Evolutionary conservation across 2,113 vertebrate species (phyloP), one percentile per base, ranked within the genome.

Genomic region (Cinclus cinclus): DNA sequence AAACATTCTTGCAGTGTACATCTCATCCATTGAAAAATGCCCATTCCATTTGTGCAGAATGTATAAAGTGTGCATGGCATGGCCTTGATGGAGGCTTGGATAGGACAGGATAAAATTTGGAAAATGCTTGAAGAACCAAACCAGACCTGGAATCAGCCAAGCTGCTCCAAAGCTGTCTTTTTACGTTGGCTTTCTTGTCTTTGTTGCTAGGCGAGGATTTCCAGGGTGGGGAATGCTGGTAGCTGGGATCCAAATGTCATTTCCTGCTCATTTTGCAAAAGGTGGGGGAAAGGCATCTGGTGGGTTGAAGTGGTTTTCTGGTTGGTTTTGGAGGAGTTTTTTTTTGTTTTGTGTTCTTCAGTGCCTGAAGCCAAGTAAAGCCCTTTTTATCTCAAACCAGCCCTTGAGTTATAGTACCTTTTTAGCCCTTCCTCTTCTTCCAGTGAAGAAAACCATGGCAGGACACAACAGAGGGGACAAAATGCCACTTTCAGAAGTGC

Each of bases 61-160:
- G 12, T 17, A 8, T 21, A 14, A 83, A 58, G 7, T 4, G 11
- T 58, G 50, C 0, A 0, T 67, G 62, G 25, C 6, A 3, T 83
- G 75, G 46, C 63, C 56, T 71, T 70, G 42, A 76, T 81, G 35
- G 44, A 53, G 69, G 52, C 39, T 41, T 22, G 63, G 31, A 13
- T 81, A 71, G 30, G 71, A 13, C 15, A 25, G 53, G 56, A 47
- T 62, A 25, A 78, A 50, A 22, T 63, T 20, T 83, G 60, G 46
- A 25, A 81, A 70, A 23, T 21, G 21, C 22, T 46, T 59, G 25
- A 74, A 62, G 65, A 68, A 62, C 28, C 37, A 19, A 62, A 84
- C 11, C 37, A 42, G 56, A 23, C 64, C 87, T 87, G 65, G 53
- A 68, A 60, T 44, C 65, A 78, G 49, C 49, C 80, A 52, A 67